Percentiles rank a stretch among this genome's conserved stretches.
Conservation (phyloP, 2,888 invertebrate species). For the Tachina grossa region DNA sequence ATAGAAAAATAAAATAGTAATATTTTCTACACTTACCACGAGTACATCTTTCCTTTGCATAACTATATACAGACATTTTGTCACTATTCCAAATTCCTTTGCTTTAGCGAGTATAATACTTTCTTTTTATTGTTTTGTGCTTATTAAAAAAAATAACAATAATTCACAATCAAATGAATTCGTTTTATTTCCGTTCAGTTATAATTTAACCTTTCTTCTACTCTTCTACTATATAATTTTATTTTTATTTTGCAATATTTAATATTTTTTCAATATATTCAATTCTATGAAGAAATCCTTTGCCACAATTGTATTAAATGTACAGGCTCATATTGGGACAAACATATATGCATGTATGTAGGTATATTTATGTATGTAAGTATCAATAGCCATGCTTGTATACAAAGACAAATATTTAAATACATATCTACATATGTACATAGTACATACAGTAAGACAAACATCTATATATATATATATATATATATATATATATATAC, state of each 20-base stretch:
- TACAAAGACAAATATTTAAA: slow-evolving; percentile 35
- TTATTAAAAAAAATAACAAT: slow-evolving; percentile 61
- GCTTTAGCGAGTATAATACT: background rate
- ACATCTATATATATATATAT: background rate
- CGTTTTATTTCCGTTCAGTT: slow-evolving; percentile 60
- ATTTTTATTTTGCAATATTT: slow-evolving; percentile 2
- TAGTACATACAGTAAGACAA: background rate
- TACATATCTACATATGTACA: background rate
- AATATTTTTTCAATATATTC: slow-evolving; percentile 26
- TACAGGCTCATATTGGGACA: background rate
- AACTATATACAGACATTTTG: background rate
- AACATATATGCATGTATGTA: too few relatives aligned
- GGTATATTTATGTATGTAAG: background rate
- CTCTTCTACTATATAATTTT: slow-evolving; percentile 15
- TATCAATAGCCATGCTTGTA: background rate
- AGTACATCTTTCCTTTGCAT: background rate
- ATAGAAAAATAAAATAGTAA: too few relatives aligned
- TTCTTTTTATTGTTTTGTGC: slow-evolving; percentile 9
- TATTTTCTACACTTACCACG: background rate
- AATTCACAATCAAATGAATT: slow-evolving; percentile 53
- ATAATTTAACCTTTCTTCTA: slow-evolving; percentile 54
- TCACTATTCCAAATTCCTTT: background rate
- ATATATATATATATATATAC: background rate
- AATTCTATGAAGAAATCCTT: slow-evolving; percentile 51
- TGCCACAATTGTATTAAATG: slow-evolving; percentile 26